A percentile compares a stretch with the other conserved stretches of the same genome.
These are phyloP conservation scores for Ectropis crepuscularia DNA, from an alignment of 2,888 invertebrate species.

Conservation along the genomic window DNA sequence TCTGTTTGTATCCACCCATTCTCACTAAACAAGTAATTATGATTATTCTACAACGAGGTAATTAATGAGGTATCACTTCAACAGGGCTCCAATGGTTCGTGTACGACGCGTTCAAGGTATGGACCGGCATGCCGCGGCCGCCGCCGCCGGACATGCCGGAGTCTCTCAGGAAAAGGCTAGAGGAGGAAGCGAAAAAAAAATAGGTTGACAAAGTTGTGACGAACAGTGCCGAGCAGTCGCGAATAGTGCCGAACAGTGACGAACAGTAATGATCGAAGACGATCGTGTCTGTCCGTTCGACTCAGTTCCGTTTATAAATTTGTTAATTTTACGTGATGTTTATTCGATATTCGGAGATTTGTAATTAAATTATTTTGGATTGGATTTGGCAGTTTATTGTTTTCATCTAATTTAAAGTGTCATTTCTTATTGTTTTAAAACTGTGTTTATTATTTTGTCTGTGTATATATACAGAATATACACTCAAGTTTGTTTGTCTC, in stretches of 20 bases:
- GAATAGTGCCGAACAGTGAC: neutral
- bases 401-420: no score
- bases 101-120: conserved; percentile 95
- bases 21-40: no score
- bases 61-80: conserved; percentile 79
- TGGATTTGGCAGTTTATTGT: no score
- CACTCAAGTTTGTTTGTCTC: no score
- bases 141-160: conserved; percentile 92
- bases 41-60: no score
- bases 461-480: no score
- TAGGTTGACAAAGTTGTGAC: neutral
- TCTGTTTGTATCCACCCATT: no score
- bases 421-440: no score
- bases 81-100: conserved; percentile 98
- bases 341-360: conserved; percentile 4
- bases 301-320: conserved; percentile 8
- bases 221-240: neutral
- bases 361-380: conserved; percentile 1
- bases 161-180: conserved; percentile 70
- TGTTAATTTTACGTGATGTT: conserved; percentile 1
- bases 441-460: no score
- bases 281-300: neutral
- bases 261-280: neutral
- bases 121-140: conserved; percentile 91
- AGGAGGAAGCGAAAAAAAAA: conserved; percentile 7